Conservation (phyloP, 2,113 vertebrate species). For the Nothoprocta perdicaria region DNA sequence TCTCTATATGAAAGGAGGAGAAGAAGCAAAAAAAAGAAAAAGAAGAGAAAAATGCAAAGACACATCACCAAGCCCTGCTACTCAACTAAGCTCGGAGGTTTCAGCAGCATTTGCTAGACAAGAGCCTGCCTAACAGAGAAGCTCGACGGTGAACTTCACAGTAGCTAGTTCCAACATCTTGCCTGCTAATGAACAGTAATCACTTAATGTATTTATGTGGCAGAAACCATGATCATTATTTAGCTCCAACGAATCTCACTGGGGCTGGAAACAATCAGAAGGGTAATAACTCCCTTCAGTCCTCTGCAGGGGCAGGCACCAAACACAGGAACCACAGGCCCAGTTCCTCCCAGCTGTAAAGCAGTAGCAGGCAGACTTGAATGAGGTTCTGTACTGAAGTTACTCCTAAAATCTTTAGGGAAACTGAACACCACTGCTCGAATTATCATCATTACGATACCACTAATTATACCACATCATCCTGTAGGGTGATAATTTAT, state of each 20-base stretch:
- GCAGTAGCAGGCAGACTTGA: background rate
- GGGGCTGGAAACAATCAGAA: background rate
- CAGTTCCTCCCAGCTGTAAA: background rate
- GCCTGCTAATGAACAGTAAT: constrained; percentile 50
- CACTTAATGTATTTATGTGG: background rate
- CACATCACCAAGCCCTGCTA: background rate
- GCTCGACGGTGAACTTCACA: constrained; percentile 45
- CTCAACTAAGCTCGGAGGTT: constrained; percentile 36
- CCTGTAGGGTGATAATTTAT: background rate
- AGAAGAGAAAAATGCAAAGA: background rate
- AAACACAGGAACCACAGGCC: background rate
- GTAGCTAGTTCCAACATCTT: constrained; percentile 33
- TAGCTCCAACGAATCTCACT: background rate
- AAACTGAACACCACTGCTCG: background rate
- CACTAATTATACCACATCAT: background rate
- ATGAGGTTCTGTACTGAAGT: background rate
- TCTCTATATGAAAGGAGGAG: background rate
- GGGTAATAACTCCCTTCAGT: background rate
- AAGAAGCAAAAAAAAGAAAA: background rate
- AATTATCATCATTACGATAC: background rate
- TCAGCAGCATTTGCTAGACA: constrained; percentile 41
- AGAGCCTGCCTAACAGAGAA: constrained; percentile 13
- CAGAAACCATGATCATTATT: background rate
- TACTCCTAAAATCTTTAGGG: background rate
- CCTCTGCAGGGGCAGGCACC: background rate